Base-by-base conservation (phyloP, 2,888 invertebrate species). In the Patella caerulea region DNA sequence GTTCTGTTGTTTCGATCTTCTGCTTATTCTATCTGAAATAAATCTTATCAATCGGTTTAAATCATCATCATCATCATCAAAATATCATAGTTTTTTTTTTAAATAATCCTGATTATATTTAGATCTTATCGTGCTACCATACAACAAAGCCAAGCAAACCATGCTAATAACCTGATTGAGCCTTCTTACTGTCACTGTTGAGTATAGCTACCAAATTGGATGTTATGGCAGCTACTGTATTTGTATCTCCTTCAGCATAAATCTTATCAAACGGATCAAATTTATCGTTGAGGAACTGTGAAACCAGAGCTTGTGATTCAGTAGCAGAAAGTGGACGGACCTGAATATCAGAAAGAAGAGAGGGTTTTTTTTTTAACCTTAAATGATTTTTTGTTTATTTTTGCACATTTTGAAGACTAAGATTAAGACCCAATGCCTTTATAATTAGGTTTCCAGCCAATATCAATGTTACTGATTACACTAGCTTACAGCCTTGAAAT, bases 181-280 rank as follows among this genome's bases (percentile, higher is more conserved):
- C 81, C 29, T 53, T 55, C 81, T 83, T 84, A 83, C 86, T 83
- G 73, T 83, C 83, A 71, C 78, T 77, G 79, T 84, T 81, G 34
- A 88, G 71, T 72, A 83, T 75, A 4, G 86, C 81, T 2, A 78
- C 80, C 11, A 85, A 54, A 2, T 78, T 76, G 11, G 77, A 75
- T 70, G 78, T 75, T 15, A 74, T 73, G 19, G 82, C 77, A 3
- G 81, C 75, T 7, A 81, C 78, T 2, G 78, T 71, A 12, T 78
- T 79, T 52, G 82, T 79, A 76, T 84, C 83, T 0, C 84, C 86
- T 29, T 80, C 79, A 0, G 85, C 86, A 11, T 75, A 79, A 5
- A 82, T 75, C 34, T 78, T 55, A 34, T 80, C 82, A 19, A 84
- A 69, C 3, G 73, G 71, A 71, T 83, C 81, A 15, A 74, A 56